These are phyloP conservation scores for Eilema sororculum DNA, from an alignment of 2,888 invertebrate genomes.

Conservation along the genomic window DNA sequence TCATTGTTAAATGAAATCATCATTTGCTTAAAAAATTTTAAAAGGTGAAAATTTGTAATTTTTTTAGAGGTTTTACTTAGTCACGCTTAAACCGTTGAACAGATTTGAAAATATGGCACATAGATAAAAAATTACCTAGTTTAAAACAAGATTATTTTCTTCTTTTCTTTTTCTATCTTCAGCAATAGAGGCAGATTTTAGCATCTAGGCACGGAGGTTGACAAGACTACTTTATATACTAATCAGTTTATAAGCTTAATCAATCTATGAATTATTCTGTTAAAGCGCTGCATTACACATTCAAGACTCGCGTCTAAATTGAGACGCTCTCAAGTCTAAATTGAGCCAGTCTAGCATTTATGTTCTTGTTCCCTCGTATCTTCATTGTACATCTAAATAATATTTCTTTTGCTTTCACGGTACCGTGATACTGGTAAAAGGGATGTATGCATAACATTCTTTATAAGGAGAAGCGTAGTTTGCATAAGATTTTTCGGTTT, in stretches of 20 bases:
- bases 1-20: no score
- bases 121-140: background rate
- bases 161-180: background rate
- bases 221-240: background rate
- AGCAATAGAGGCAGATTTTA: background rate
- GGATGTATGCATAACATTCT: background rate
- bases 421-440: background rate
- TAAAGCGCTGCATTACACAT: slow-evolving; percentile 10
- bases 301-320: slow-evolving; percentile 4
- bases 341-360: background rate
- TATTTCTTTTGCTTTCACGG: background rate
- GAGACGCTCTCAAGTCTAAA: background rate
- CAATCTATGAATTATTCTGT: slow-evolving; percentile 10
- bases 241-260: background rate
- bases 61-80: no score
- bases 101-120: no score
- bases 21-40: no score
- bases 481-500: background rate
- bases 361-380: background rate
- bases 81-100: no score
- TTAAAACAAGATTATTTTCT: background rate
- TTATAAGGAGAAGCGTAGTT: background rate
- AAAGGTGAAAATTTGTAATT: no score
- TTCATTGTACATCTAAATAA: background rate
- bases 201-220: background rate